Evolutionary conservation across 2,113 vertebrate species (phyloP), one percentile per base, ranked within the genome.

Genomic region (Pollimyrus isidori): DNA sequence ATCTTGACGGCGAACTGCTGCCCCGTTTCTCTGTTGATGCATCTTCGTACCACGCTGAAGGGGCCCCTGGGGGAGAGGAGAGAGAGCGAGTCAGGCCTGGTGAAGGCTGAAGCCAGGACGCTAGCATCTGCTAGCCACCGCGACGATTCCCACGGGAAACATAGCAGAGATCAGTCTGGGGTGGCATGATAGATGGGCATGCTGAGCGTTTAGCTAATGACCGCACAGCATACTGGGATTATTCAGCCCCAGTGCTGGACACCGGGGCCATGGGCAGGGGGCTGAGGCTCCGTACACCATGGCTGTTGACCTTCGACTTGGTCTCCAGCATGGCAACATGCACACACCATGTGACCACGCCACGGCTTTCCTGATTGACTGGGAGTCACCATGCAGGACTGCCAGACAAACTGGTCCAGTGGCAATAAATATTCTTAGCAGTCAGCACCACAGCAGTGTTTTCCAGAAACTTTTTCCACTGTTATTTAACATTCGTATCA

Each of bases 1-100:
- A 99, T 99, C 95, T 99, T 99, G 91, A 99, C 98, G 91, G 98
- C 98, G 92, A 99, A 99, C 95, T 99, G 98, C 93, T 99, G 98
- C 89, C 97, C 98, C 3, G 98, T 98, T 92, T 99, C 98, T 94
- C 98, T 95, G 97, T 99, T 99, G 96, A 99, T 99, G 94, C 98
- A 99, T 99, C 98, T 94, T 88, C 98, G 95, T 89, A 99, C 98
- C 93, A 99, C 98, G 23, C 98, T 99, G 96, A 99, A 99, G 3
- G 98, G 98, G 89, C 98, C 98, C 96, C 98, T 99, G 94, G 21
- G 94, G 58, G 90, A 80, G 82, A 35, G 87, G 87, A 91, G 3
- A 89, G 19, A 89, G 3, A 48, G 26, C n/a, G 2, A 88, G 56
- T 45, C 53, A 65, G 87, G 11, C 35, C 69, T 23, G 30, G 39